These are phyloP conservation scores for Trachelus tabidus DNA, from an alignment of 2,888 invertebrate species.

Conservation along the genomic window DNA sequence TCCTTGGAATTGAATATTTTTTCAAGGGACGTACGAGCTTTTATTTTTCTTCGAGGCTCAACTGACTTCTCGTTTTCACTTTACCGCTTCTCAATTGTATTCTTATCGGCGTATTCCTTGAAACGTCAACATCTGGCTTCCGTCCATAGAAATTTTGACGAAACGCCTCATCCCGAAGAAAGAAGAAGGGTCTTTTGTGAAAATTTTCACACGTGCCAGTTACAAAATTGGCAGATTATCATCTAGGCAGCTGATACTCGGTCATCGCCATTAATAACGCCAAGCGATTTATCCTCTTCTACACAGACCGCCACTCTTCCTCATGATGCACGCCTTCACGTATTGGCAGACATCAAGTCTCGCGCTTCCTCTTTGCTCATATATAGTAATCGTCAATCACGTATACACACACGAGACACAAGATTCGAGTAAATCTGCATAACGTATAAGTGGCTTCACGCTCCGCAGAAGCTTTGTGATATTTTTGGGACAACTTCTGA, in stretches of 20 bases:
- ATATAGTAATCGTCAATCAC: neutral
- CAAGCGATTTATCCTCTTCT: neutral
- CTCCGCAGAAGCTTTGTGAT: slow-evolving; percentile 47
- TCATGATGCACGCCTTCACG: neutral
- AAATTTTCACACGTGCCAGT: slow-evolving; percentile 1
- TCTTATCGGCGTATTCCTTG: neutral
- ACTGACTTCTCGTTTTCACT: neutral
- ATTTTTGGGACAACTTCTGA: slow-evolving; percentile 57
- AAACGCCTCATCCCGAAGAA: neutral
- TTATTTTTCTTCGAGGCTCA: neutral
- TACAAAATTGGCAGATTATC: slow-evolving; percentile 10
- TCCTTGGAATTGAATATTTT: slow-evolving; percentile 12
- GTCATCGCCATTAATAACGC: slow-evolving; percentile 19
- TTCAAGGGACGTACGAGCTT: slow-evolving; percentile 4
- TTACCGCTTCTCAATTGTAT: neutral
- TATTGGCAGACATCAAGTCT: slow-evolving; percentile 16
- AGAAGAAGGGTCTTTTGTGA: slow-evolving; percentile 1
- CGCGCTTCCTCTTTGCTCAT: neutral
- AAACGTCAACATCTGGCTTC: neutral
- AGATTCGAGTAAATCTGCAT: slow-evolving; percentile 29
- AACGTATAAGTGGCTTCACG: slow-evolving; percentile 39
- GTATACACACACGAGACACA: slow-evolving; percentile 1
- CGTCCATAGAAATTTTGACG: neutral
- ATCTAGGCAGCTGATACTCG: slow-evolving; percentile 6
- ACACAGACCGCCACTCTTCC: neutral